Percentiles rank a stretch among this genome's conserved stretches.
phyloP scores from a whole-genome alignment of 1,140 invertebrate genomes.

The Zaprionus lachaisei region DNA sequence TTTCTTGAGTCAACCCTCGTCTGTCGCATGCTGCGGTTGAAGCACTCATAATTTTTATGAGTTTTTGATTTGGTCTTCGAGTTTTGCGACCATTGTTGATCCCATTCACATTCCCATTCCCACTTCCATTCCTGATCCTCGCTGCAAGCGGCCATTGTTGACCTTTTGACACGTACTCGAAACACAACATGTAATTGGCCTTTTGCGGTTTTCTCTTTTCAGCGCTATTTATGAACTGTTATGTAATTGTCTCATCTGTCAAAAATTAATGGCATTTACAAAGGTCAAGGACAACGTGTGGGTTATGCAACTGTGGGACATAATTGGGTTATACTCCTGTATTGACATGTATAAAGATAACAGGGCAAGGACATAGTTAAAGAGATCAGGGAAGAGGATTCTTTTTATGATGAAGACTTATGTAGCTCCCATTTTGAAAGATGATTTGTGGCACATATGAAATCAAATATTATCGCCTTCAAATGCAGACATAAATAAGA shows the following conservation, averaged over 20 bases:
- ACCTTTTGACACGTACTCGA: constrained; percentile 60
- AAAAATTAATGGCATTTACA: constrained; percentile 23
- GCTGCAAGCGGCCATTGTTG: constrained; percentile 70
- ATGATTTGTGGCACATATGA: not conserved
- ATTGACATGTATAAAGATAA: no score
- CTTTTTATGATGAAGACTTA: not conserved
- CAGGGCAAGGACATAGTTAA: no score
- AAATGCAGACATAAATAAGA: constrained; percentile 29
- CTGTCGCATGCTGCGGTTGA: constrained; percentile 58
- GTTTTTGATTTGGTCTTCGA: constrained; percentile 74
- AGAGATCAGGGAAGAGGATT: not conserved
- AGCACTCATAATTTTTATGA: constrained; percentile 80
- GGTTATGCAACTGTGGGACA: constrained; percentile 36
- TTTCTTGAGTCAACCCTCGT: constrained; percentile 61
- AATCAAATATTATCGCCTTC: constrained; percentile 7
- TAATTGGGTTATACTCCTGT: not conserved
- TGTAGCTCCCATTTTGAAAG: not conserved
- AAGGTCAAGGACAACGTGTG: constrained; percentile 54
- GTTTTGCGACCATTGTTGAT: constrained; percentile 52
- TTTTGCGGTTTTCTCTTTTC: constrained; percentile 40
- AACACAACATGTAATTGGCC: constrained; percentile 15
- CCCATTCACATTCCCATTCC: constrained; percentile 1
- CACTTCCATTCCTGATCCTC: constrained; percentile 53
- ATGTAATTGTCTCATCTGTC: constrained; percentile 47
- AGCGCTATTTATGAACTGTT: constrained; percentile 65